Conservation (phyloP, 2,113 vertebrate species). For the Psephotus haematonotus region DNA sequence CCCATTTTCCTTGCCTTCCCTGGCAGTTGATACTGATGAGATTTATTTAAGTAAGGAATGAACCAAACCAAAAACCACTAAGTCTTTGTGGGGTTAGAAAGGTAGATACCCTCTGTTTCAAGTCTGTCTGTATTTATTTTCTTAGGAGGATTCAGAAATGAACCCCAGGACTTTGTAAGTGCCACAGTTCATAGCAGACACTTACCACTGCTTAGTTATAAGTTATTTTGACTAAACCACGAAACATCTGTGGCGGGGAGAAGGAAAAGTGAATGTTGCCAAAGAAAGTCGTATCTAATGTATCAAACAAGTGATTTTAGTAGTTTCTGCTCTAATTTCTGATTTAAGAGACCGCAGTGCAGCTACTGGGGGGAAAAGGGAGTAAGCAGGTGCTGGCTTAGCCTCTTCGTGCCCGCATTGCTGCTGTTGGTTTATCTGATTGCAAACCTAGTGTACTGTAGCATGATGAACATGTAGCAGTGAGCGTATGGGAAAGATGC, state of each 20-base stretch:
- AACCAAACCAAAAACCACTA: neutral
- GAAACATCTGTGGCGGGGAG: neutral
- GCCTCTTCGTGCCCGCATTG: neutral
- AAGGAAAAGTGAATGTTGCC: neutral
- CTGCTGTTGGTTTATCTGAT: slow-evolving; percentile 51
- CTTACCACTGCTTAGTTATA: neutral
- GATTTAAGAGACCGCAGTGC: neutral
- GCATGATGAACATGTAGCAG: neutral
- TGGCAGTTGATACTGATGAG: neutral
- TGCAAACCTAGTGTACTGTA: neutral
- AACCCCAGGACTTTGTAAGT: neutral
- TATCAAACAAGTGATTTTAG: neutral
- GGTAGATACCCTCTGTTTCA: neutral
- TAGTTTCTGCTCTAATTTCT: neutral
- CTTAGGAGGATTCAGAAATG: neutral
- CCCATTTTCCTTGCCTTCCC: neutral
- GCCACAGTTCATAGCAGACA: neutral
- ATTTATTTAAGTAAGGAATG: neutral
- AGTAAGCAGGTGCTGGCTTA: slow-evolving; percentile 14
- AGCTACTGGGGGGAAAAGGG: neutral
- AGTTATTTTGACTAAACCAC: neutral
- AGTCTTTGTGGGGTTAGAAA: neutral
- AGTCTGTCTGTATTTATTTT: neutral
- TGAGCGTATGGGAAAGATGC: neutral
- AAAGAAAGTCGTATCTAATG: neutral